Evolutionary conservation across 37 sponge, comb jelly and placozoan genomes (phyloP), one percentile per base, ranked within the genome.

Genomic region (Eunapius fragilis): DNA sequence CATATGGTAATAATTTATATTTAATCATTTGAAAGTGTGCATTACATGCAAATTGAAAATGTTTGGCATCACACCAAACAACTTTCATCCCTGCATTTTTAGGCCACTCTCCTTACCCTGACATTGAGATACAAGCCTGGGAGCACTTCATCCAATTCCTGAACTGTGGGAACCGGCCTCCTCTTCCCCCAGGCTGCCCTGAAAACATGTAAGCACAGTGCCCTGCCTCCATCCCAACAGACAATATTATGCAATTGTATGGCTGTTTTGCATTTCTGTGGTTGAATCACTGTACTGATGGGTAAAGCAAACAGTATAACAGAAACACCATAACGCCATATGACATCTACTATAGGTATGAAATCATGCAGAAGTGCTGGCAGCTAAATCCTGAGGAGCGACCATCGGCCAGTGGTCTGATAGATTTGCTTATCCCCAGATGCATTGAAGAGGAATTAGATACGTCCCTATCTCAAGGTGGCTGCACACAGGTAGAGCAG

Each of bases 361-460:
- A 84, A 22, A 49, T 87, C 32, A 88, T 92, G 89, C 30, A 73
- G 74, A 31, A 69, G 25, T 92, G 92, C 70, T 92, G 92, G 92
- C 19, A 75, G 4, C 72, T 81, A 1, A 9, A 67, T 70, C 92
- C 92, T 4, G 33, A 70, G 4, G 11, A 75, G 67, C 71, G 92
- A 35, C 92, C 92, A 27, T 77, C 85, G 25, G 68, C 81, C 32
- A 24, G 17, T 37, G 78, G 81, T 2, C 22, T 92, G 25, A 80
- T 84, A n/a, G 58, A 58, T 19, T 17, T 17, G 19, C 14, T 58
- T 17, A 58, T 58, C 17, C 58, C 58, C 58, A 58, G 17, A 58
- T 58, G 14, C 14, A 19, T 17, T 17, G 58, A 58, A 58, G 7
- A 45, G 9, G 47, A 4, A 45, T 9, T 45, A 45, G 47, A 45